phyloP scores from a whole-genome alignment of 2,113 vertebrate genomes.

The Eudyptes chrysolophus region DNA sequence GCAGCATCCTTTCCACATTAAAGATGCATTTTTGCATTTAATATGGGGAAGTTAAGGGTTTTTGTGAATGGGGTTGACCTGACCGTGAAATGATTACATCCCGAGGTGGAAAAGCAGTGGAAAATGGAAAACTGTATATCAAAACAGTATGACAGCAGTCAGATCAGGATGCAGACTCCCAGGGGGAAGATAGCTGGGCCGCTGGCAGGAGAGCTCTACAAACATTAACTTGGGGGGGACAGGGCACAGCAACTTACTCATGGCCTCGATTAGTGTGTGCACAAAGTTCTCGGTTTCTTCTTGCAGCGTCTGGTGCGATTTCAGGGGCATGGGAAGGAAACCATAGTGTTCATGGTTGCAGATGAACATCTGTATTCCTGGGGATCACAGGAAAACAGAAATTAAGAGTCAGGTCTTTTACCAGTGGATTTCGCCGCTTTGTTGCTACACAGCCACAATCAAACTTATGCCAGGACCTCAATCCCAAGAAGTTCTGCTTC shows the following conservation, averaged over 20 bases:
- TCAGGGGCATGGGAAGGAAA: slow-evolving; percentile 91
- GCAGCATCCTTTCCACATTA: background rate
- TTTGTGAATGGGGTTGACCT: background rate
- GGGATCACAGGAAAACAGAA: background rate
- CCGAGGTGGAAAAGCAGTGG: background rate
- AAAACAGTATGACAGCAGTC: background rate
- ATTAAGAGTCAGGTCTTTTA: background rate
- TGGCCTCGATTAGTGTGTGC: slow-evolving; percentile 89
- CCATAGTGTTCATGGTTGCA: slow-evolving; percentile 96
- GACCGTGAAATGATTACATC: background rate
- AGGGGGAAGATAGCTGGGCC: background rate
- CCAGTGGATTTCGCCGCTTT: background rate
- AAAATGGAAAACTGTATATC: background rate
- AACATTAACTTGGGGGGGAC: background rate
- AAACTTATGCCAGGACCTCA: background rate
- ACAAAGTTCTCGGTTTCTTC: slow-evolving; percentile 91
- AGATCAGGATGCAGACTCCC: background rate
- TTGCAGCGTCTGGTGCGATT: slow-evolving; percentile 85
- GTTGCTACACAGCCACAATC: background rate
- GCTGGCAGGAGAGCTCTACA: background rate
- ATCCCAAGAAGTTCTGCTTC: background rate
- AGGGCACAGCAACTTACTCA: slow-evolving; percentile 84
- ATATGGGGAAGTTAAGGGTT: background rate
- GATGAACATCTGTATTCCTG: slow-evolving; percentile 90
- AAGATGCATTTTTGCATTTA: background rate